A percentile compares a stretch with the other conserved stretches of the same genome.
These are phyloP conservation scores for Mycalesis mineus DNA, from an alignment of 2,888 invertebrate genomes.

Conservation along the genomic window DNA sequence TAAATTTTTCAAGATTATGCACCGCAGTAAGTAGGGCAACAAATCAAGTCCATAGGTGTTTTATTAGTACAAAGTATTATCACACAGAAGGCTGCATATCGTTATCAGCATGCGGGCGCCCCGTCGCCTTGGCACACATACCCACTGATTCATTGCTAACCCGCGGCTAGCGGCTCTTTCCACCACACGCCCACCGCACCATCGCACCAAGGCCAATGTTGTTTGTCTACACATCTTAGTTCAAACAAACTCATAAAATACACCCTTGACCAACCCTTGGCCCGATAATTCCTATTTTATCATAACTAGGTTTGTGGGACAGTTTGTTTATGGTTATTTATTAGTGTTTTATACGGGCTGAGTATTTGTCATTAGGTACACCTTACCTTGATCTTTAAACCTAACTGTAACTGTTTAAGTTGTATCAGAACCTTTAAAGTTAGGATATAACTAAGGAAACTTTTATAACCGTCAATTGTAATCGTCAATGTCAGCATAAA, in stretches of 20 bases:
- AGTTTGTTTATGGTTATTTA: conserved; percentile 1
- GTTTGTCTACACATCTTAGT: conserved; percentile 42
- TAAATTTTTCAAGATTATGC: background rate
- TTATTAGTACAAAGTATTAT: conserved; percentile 27
- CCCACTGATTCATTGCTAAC: conserved; percentile 42
- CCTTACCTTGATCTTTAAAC: conserved; percentile 20
- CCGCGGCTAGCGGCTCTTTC: conserved; percentile 41
- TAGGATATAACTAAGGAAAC: no score
- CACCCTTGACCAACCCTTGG: conserved; percentile 26
- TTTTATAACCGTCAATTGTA: no score
- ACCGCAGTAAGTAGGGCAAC: background rate
- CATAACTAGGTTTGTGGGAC: conserved; percentile 10
- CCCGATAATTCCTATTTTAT: conserved; percentile 12
- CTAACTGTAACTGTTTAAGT: background rate
- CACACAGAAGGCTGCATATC: conserved; percentile 48
- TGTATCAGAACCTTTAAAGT: no score
- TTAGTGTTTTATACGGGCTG: conserved; percentile 17
- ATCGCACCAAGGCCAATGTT: conserved; percentile 52
- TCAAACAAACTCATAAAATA: conserved; percentile 28
- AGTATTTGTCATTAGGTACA: background rate
- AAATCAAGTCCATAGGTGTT: background rate
- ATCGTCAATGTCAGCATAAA: no score
- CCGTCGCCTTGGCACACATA: conserved; percentile 63
- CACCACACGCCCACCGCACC: conserved; percentile 48
- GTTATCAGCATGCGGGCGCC: conserved; percentile 69